Evolutionary conservation across 37 sponge, comb jelly and placozoan genomes (phyloP).

Genomic region (Aplysina aerophoba): DNA sequence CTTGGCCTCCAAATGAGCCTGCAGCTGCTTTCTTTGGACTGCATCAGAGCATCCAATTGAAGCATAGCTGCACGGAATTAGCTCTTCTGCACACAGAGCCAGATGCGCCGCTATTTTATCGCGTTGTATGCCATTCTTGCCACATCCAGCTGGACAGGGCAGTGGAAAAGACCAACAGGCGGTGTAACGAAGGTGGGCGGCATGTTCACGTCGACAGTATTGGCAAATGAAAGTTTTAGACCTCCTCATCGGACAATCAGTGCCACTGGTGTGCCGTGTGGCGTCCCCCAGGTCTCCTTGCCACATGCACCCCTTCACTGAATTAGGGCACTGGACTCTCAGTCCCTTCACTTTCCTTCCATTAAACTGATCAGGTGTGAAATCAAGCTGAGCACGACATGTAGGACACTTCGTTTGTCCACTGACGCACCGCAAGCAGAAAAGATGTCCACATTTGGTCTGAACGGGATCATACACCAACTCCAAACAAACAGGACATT

Average conservation of each 20-base stretch:
- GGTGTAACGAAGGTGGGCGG: neutral
- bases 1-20: neutral
- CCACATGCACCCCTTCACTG: constrained; percentile 34
- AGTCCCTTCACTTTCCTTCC: constrained; percentile 6
- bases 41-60: neutral
- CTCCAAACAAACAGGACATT: constrained; percentile 1
- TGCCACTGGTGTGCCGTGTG: neutral
- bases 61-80: neutral
- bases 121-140: neutral
- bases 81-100: constrained; percentile 2
- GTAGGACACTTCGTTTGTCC: neutral
- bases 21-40: neutral
- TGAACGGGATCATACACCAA: neutral
- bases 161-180: neutral
- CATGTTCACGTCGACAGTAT: neutral
- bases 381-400: neutral
- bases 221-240: neutral
- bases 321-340: constrained; percentile 20
- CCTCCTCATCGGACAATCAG: no score
- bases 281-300: constrained; percentile 23
- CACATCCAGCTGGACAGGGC: constrained; percentile 19
- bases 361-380: neutral
- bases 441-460: constrained; percentile 1
- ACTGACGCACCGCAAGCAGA: neutral
- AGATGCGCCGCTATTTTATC: neutral